phyloP scores from a whole-genome alignment of 2,888 invertebrate genomes.

The Therioaphis trifolii region DNA sequence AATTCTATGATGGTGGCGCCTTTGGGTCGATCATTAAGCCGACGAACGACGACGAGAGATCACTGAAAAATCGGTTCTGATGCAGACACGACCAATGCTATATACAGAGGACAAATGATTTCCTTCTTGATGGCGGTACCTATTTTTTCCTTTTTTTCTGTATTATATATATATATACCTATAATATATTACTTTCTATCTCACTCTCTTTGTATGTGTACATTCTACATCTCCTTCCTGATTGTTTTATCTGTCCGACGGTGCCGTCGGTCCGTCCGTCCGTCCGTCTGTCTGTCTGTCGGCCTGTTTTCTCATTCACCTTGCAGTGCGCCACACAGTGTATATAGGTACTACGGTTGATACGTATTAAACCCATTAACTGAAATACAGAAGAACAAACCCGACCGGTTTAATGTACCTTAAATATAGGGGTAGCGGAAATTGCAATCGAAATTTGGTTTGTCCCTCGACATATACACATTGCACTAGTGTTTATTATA shows the following conservation, averaged over 20 bases:
- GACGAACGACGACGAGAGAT: constrained; percentile 33
- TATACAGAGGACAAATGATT: constrained; percentile 50
- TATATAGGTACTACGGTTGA: neutral
- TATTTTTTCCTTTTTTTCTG: constrained; percentile 29
- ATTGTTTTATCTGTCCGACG: neutral
- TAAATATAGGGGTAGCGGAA: constrained; percentile 61
- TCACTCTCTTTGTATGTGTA: neutral
- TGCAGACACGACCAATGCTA: neutral
- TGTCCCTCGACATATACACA: neutral
- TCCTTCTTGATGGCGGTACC: constrained; percentile 45
- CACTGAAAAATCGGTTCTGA: constrained; percentile 55
- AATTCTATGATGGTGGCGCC: constrained; percentile 49
- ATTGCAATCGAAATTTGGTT: constrained; percentile 50
- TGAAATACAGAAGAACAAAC: constrained; percentile 28
- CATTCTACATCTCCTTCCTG: neutral
- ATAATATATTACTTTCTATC: neutral
- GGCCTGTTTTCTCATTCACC: neutral
- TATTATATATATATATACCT: neutral
- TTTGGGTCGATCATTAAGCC: constrained; percentile 63
- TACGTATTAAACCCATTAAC: constrained; percentile 39
- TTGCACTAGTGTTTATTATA: neutral
- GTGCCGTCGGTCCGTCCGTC: neutral
- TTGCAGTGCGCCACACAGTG: neutral
- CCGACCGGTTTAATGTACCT: constrained; percentile 60
- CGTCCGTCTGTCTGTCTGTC: too few relatives aligned